A percentile compares a stretch with the other conserved stretches of the same genome.
Evolutionary conservation across 2,797 vertebrate genomes (phyloP).

Genomic region (Rhynchonycteris naso): DNA sequence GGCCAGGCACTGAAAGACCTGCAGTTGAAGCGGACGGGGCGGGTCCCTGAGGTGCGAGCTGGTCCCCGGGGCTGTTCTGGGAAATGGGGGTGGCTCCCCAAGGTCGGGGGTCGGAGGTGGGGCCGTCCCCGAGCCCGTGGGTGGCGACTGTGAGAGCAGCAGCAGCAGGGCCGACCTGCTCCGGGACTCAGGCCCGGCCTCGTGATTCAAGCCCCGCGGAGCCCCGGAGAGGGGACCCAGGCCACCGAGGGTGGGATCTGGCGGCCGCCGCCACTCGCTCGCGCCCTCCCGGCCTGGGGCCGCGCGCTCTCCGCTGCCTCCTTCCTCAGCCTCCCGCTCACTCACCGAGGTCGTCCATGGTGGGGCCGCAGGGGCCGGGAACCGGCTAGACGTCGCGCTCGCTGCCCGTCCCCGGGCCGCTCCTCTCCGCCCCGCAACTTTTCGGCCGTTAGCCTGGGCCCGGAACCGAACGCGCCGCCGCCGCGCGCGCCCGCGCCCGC

Average conservation of each 20-base stretch:
- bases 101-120: background rate
- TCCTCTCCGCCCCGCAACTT: conserved; percentile 75
- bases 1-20: background rate
- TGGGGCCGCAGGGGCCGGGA: background rate
- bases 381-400: conserved; percentile 9
- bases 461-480: conserved; percentile 63
- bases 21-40: background rate
- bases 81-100: background rate
- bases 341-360: conserved; percentile 80
- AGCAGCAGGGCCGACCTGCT: background rate
- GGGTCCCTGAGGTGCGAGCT: background rate
- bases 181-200: conserved; percentile 36
- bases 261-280: background rate
- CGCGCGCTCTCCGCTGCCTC: conserved; percentile 42
- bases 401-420: conserved; percentile 64
- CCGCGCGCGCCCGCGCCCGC: conserved; percentile 43
- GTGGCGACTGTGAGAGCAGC: background rate
- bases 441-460: conserved; percentile 65
- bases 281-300: conserved; percentile 21
- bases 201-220: background rate
- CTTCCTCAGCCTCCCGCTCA: conserved; percentile 35
- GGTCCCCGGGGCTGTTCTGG: background rate
- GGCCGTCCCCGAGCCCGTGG: background rate
- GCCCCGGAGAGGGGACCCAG: background rate
- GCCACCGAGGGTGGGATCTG: conserved; percentile 23